Percentiles rank a stretch among this genome's conserved stretches.
Conservation (phyloP, 2,113 vertebrate genomes). For the Nannobrachium achirus region DNA sequence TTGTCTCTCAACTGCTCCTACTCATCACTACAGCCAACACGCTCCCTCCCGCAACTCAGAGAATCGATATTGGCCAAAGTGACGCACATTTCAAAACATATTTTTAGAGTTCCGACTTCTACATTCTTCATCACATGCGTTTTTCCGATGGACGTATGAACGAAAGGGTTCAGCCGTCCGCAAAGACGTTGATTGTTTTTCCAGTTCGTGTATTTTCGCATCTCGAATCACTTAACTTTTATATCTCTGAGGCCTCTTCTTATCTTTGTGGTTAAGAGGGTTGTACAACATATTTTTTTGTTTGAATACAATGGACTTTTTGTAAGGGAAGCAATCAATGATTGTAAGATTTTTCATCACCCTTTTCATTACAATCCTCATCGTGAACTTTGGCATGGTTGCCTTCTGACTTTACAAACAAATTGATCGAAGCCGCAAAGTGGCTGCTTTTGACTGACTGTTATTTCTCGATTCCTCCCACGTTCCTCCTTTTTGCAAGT, state of each 20-base stretch:
- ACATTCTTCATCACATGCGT: constrained; percentile 37
- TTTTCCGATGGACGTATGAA: constrained; percentile 18
- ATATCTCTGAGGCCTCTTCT: constrained; percentile 47
- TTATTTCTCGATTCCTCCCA: constrained; percentile 55
- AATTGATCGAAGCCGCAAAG: constrained; percentile 35
- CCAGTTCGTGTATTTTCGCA: constrained; percentile 33
- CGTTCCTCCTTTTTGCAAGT: constrained; percentile 41
- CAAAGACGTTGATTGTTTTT: constrained; percentile 32
- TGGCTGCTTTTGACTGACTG: constrained; percentile 62
- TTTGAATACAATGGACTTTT: constrained; percentile 38
- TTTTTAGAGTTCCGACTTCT: constrained; percentile 22
- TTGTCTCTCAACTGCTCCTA: constrained; percentile 1
- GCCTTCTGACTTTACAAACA: constrained; percentile 47
- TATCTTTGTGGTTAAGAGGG: constrained; percentile 57
- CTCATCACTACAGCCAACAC: constrained; percentile 17
- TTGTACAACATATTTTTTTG: constrained; percentile 8
- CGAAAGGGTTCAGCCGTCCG: constrained; percentile 20
- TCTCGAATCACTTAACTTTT: constrained; percentile 39
- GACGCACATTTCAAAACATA: constrained; percentile 41
- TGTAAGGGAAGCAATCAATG: constrained; percentile 36
- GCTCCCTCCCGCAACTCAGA: constrained; percentile 34
- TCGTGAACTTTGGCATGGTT: constrained; percentile 56
- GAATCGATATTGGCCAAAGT: constrained; percentile 67
- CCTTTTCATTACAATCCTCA: constrained; percentile 43
- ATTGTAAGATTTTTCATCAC: constrained; percentile 49